Evolutionary conservation across 2,113 vertebrate genomes (phyloP).

Genomic region (Cyanoderma ruficeps): DNA sequence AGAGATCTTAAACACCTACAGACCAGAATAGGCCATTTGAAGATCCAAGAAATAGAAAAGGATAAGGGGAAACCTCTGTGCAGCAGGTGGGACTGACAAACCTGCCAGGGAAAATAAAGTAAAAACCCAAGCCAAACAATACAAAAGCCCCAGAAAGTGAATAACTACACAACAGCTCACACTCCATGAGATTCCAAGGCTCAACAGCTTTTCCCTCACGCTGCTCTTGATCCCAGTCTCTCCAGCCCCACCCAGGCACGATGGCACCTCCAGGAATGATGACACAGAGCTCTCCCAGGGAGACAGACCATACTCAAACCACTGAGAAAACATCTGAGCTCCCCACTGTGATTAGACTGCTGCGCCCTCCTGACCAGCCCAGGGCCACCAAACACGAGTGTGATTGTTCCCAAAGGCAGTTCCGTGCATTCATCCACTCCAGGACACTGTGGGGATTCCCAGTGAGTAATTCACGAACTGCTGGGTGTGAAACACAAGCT

Average conservation of each 20-base stretch:
- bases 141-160: neutral
- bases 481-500: neutral
- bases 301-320: neutral
- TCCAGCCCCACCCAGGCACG: neutral
- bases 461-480: neutral
- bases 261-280: neutral
- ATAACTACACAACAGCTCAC: neutral
- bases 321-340: neutral
- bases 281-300: neutral
- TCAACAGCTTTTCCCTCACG: neutral
- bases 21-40: neutral
- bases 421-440: neutral
- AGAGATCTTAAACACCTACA: conserved; percentile 4
- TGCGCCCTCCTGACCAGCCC: neutral
- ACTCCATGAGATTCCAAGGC: neutral
- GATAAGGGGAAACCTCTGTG: neutral
- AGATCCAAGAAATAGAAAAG: neutral
- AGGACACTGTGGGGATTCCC: neutral
- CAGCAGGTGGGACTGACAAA: neutral
- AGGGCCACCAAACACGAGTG: neutral
- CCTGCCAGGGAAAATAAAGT: neutral
- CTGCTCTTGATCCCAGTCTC: neutral
- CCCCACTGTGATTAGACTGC: neutral
- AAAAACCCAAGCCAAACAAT: neutral
- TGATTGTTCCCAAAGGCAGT: neutral